Conservation (phyloP, 2,113 vertebrate genomes). For the Miniopterus natalensis region DNA sequence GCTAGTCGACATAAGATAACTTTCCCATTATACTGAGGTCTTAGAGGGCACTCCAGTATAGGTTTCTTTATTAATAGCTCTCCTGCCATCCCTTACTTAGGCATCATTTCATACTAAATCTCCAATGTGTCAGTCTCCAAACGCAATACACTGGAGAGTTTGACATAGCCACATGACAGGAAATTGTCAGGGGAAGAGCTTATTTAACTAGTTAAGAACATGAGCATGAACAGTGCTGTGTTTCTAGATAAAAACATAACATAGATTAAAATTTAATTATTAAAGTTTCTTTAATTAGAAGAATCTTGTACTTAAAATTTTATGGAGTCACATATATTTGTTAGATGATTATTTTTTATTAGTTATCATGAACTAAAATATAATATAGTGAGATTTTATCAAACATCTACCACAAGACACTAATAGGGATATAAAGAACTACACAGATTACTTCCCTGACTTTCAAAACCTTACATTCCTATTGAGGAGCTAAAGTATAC, state of each 20-base stretch:
- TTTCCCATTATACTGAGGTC: conserved; percentile 2
- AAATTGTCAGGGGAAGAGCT: conserved; percentile 49
- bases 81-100: conserved; percentile 47
- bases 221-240: not conserved
- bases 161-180: conserved; percentile 63
- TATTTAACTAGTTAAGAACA: not conserved
- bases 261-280: not conserved
- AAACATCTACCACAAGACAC: not conserved
- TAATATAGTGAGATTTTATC: not conserved
- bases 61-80: conserved; percentile 61
- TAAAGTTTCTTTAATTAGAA: not conserved
- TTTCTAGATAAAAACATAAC: not conserved
- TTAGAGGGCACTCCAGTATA: not conserved
- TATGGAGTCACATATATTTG: not conserved
- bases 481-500: not conserved
- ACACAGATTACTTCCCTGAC: not conserved
- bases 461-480: not conserved
- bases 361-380: not conserved
- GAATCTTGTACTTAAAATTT: not conserved
- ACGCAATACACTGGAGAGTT: conserved; percentile 24
- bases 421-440: not conserved
- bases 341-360: not conserved
- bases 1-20: not conserved
- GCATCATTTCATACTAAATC: conserved; percentile 52
- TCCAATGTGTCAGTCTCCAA: conserved; percentile 29